phyloP scores from a whole-genome alignment of 1,140 invertebrate species.

The Drosophila leontia region DNA sequence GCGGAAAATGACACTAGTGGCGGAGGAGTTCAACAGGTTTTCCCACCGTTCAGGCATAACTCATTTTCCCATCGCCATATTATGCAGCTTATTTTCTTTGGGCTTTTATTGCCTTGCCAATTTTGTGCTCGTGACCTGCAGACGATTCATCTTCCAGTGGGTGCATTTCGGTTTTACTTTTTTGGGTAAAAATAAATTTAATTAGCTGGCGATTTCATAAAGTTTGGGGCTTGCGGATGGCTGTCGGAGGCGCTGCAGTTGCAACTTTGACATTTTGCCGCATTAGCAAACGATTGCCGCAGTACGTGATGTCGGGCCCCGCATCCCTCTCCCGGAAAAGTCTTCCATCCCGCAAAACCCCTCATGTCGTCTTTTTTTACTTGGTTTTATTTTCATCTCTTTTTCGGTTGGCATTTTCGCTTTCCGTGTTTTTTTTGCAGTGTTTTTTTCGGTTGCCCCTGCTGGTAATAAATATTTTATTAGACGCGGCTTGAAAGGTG shows the following conservation, averaged over 20 bases:
- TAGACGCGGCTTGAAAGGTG: slow-evolving; percentile 60
- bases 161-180: slow-evolving; percentile 30
- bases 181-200: slow-evolving; percentile 69
- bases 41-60: slow-evolving; percentile 56
- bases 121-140: slow-evolving; percentile 61
- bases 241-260: slow-evolving; percentile 30
- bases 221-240: slow-evolving; percentile 5
- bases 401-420: slow-evolving; percentile 18
- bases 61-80: slow-evolving; percentile 54
- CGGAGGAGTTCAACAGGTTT: slow-evolving; percentile 48
- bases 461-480: slow-evolving; percentile 75
- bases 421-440: slow-evolving; percentile 22
- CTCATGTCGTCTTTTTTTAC: background rate
- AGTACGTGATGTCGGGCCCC: slow-evolving; percentile 58
- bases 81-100: slow-evolving; percentile 12
- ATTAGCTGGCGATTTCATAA: slow-evolving; percentile 69
- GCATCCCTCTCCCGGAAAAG: background rate
- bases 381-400: slow-evolving; percentile 25
- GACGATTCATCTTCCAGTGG: slow-evolving; percentile 59
- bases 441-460: slow-evolving; percentile 22
- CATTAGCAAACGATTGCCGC: slow-evolving; percentile 56
- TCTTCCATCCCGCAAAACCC: background rate
- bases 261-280: slow-evolving; percentile 72
- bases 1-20: slow-evolving; percentile 41
- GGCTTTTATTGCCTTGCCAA: slow-evolving; percentile 39